Evolutionary conservation across 2,888 invertebrate genomes (phyloP), one percentile per base, ranked within the genome.

Genomic region (Lymantria monacha): DNA sequence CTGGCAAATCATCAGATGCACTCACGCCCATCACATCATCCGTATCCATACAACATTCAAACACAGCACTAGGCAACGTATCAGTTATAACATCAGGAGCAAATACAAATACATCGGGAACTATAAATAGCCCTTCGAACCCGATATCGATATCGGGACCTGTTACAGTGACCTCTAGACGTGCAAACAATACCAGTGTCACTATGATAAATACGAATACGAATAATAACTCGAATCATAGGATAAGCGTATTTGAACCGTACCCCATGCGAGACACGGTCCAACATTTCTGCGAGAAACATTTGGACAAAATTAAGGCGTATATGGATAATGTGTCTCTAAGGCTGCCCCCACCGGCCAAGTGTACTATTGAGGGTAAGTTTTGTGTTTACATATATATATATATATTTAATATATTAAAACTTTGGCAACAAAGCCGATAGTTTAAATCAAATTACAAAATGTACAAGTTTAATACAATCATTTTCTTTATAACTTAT

Each of bases 261-360:
- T 97, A 96, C 71, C 96, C 96, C n/a, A 96, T 97, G 96, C 83
- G 96, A 22, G 97, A 97, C 79, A 96, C 97, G 0, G 97, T 98
- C 40, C 97, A 97, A 75, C 97, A 98, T 83, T 98, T 98, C 85
- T 98, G 98, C 84, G 98, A 98, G 83, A 98, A 98, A 82, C 97
- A 98, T 78, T 87, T 97, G 61, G 95, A 96, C 64, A 98, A 97
- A 80, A 98, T 98, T 51, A 96, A 97, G 81, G 93, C 94, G 14
- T 98, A 97, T 74, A 97, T 98, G 95, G 96, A 96, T 67, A 96
- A 96, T 74, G 94, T 98, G 7, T 95, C 95, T 30, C 92, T 96
- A 56, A 92, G 95, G 72, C 92, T 98, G 72, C 98, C 98, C 11
- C 95, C 98, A 41, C 98, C 98, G 0, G 96, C 96, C 5, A 97